Evolutionary conservation across 2,113 vertebrate genomes (phyloP).

Genomic region (Paramormyrops kingsleyae): DNA sequence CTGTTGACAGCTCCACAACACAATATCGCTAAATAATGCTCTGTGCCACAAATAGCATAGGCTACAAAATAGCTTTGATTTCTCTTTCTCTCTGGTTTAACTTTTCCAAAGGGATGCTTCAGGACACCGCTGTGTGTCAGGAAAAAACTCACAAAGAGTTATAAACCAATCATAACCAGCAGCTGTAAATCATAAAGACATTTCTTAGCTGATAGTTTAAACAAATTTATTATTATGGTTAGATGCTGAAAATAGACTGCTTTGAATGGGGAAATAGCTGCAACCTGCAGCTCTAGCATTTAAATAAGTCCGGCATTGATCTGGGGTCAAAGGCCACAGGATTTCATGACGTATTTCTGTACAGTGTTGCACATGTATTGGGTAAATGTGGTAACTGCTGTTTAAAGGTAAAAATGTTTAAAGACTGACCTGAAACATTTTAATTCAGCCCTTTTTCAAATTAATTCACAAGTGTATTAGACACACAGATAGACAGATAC

Average conservation of each 20-base stretch:
- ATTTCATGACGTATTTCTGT: neutral
- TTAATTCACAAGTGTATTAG: neutral
- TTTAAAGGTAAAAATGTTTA: neutral
- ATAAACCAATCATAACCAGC: neutral
- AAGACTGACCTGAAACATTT: neutral
- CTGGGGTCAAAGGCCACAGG: neutral
- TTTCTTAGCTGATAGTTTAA: neutral
- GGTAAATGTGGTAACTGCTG: neutral
- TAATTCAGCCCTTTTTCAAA: neutral
- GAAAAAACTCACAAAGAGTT: too few species aligned
- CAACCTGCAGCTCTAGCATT: neutral
- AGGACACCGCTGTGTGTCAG: neutral
- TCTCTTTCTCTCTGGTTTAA: neutral
- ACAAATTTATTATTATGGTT: neutral
- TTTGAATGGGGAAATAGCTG: neutral
- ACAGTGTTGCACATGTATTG: neutral
- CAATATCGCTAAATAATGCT: neutral
- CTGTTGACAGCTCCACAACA: constrained; percentile 20
- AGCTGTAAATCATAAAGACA: neutral
- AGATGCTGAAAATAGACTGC: neutral
- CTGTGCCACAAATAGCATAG: neutral
- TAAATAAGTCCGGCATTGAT: neutral
- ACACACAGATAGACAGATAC: neutral
- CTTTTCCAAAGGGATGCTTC: neutral
- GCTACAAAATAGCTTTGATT: neutral